These are phyloP conservation scores for Semnornis frantzii DNA, from an alignment of 2,113 vertebrate species.

Conservation along the genomic window DNA sequence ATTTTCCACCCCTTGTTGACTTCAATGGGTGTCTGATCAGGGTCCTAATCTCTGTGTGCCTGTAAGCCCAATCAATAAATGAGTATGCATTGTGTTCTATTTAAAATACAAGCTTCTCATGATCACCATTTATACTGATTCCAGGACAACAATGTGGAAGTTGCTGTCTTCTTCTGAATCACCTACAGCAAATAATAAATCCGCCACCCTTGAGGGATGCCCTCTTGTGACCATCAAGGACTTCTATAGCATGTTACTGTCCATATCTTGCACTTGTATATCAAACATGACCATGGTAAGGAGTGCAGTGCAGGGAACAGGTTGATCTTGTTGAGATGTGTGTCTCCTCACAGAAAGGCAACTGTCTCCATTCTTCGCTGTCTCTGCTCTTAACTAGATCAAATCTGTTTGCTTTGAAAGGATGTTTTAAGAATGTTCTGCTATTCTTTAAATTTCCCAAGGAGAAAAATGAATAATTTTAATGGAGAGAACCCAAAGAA, in stretches of 20 bases:
- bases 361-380: background rate
- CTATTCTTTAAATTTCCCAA: background rate
- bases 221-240: background rate
- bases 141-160: background rate
- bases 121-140: background rate
- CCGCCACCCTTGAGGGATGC: background rate
- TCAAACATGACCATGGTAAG: background rate
- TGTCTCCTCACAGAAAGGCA: background rate
- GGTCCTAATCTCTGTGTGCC: background rate
- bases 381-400: background rate
- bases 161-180: background rate
- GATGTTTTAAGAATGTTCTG: background rate
- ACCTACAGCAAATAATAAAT: background rate
- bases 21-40: background rate
- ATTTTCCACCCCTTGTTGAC: background rate
- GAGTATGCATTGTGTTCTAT: background rate
- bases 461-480: background rate
- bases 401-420: background rate
- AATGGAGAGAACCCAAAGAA: background rate
- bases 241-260: background rate
- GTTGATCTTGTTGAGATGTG: background rate
- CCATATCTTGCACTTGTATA: background rate
- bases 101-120: background rate
- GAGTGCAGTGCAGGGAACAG: background rate
- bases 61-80: background rate